Percentiles rank a stretch among this genome's conserved stretches.
Conservation (phyloP, 2,113 vertebrate species). For the Melierax canorus region DNA sequence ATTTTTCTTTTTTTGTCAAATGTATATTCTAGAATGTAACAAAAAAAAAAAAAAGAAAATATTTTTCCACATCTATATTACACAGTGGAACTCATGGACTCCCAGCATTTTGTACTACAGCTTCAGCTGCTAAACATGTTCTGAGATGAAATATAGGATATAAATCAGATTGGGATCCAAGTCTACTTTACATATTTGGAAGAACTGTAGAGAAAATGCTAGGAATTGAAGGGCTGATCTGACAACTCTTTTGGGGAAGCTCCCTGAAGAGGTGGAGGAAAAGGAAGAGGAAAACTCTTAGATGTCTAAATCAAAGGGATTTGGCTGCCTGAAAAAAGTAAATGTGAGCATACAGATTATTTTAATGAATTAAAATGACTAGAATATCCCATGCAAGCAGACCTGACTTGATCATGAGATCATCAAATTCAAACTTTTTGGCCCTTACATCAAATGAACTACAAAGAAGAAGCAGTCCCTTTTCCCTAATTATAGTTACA, state of each 20-base stretch:
- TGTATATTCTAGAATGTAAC: neutral
- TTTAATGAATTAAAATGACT: neutral
- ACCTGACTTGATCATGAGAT: neutral
- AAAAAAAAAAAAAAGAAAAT: neutral
- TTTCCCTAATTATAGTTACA: neutral
- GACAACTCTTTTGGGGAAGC: neutral
- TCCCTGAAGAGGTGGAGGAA: neutral
- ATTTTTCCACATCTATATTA: neutral
- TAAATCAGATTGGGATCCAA: neutral
- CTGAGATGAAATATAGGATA: neutral
- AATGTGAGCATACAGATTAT: neutral
- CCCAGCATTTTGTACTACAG: neutral
- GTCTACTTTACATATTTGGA: constrained; percentile 12
- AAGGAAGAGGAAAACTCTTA: neutral
- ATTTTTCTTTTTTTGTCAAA: neutral
- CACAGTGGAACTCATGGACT: neutral
- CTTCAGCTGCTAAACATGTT: neutral
- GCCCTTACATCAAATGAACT: neutral
- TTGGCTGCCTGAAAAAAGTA: neutral
- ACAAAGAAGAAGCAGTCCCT: neutral
- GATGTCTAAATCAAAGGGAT: constrained; percentile 9
- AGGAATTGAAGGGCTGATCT: neutral
- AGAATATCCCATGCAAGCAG: neutral
- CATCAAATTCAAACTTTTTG: neutral
- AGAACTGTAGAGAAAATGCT: neutral